phyloP scores from a whole-genome alignment of 2,113 vertebrate genomes.

The Coturnix japonica region DNA sequence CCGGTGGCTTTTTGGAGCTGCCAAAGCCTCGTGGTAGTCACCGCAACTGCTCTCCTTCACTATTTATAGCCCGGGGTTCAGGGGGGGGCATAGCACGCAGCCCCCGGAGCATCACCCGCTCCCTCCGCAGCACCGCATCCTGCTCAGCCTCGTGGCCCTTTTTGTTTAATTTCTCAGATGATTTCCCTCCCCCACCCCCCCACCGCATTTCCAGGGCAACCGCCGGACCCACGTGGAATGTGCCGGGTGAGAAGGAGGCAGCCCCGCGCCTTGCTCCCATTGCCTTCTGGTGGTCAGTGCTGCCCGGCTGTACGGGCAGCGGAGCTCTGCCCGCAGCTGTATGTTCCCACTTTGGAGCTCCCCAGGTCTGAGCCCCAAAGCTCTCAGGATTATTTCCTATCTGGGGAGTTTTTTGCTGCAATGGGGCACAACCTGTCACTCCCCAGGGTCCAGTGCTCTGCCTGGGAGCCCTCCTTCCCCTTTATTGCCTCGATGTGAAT shows the following conservation, averaged over 20 bases:
- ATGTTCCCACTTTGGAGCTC: not conserved
- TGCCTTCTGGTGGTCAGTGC: not conserved
- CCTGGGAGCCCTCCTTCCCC: conserved; percentile 16
- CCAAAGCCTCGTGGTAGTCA: not conserved
- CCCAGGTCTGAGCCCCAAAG: not conserved
- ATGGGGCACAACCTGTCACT: fast-evolving
- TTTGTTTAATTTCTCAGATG: not conserved
- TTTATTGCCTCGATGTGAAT: conserved; percentile 55
- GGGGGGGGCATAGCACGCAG: fast-evolving
- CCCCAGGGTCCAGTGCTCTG: not conserved
- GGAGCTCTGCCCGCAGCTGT: not conserved
- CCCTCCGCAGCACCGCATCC: not conserved
- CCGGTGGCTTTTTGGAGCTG: not conserved
- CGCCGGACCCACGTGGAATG: not conserved
- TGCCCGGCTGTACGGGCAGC: fast-evolving
- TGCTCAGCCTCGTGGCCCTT: fast-evolving
- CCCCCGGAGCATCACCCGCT: fast-evolving
- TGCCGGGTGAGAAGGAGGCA: not conserved
- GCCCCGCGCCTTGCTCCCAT: not conserved
- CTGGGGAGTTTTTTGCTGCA: not conserved
- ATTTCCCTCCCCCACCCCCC: no score
- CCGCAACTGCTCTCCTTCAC: not conserved
- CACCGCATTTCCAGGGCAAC: not conserved
- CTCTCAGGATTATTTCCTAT: not conserved
- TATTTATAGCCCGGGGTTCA: not conserved